These are phyloP conservation scores for Sympetrum striolatum DNA, from an alignment of 2,888 invertebrate species.

Conservation along the genomic window DNA sequence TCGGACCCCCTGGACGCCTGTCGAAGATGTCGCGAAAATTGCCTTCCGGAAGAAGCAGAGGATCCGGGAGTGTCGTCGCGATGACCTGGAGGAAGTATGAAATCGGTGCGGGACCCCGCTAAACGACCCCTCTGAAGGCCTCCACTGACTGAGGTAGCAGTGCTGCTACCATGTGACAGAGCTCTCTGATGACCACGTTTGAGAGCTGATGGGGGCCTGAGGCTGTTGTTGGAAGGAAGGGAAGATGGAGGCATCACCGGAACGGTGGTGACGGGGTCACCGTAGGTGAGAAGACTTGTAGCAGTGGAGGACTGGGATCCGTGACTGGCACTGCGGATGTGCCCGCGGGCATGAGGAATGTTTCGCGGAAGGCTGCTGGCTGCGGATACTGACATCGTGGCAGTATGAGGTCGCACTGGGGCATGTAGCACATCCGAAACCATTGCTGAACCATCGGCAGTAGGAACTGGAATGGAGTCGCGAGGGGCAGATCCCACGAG, in stretches of 20 bases:
- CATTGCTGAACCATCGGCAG: constrained; percentile 44
- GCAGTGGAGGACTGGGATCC: constrained; percentile 67
- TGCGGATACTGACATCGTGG: neutral
- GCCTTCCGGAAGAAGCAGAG: constrained; percentile 37
- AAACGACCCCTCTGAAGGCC: constrained; percentile 61
- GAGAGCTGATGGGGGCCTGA: constrained; percentile 67
- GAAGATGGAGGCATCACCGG: constrained; percentile 53
- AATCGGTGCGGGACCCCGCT: constrained; percentile 86
- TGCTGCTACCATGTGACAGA: constrained; percentile 87
- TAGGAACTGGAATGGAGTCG: constrained; percentile 50
- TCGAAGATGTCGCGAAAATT: constrained; percentile 2
- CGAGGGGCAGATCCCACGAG: constrained; percentile 55
- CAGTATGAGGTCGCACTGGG: constrained; percentile 15
- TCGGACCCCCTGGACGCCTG: constrained; percentile 57
- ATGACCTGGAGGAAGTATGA: constrained; percentile 86
- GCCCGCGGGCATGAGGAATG: constrained; percentile 57
- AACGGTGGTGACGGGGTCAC: constrained; percentile 57
- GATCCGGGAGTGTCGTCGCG: constrained; percentile 63
- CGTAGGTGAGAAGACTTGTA: constrained; percentile 46
- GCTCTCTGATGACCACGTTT: constrained; percentile 84
- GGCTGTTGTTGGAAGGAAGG: constrained; percentile 55
- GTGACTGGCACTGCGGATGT: constrained; percentile 84
- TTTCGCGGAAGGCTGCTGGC: constrained; percentile 28
- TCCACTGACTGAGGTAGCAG: constrained; percentile 60
- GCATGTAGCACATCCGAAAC: neutral